Base-by-base conservation (phyloP, 2,113 vertebrate species). In the Ibidorhyncha struthersii region DNA sequence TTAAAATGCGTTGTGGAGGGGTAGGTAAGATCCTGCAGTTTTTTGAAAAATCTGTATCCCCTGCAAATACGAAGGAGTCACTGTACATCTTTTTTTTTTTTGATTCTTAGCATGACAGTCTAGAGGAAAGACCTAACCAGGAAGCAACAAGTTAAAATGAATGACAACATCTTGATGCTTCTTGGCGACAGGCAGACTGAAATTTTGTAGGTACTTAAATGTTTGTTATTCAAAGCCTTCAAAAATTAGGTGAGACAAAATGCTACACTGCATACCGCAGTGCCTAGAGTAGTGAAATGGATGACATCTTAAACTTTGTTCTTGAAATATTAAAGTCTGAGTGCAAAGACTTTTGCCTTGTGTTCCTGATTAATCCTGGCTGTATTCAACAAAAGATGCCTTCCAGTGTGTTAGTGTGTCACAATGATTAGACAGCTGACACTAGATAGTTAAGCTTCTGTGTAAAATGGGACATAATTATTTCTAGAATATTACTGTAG, bases 1-100 rank as follows among this genome's bases (percentile, higher is more conserved):
- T 83, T 38, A 45, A 81, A 81, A 26, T 10, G 3, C 13, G 21
- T 6, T 0, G 0, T 92, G 45, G 17, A 74, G 59, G 62, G 16
- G 14, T 47, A 82, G 36, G 23, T 45, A n/a, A 49, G 78, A 63
- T 67, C 26, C 26, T 92, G 23, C 16, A 70, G 6, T 20, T 84
- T 87, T 34, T 50, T 27, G 2, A 8, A 83, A 86, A 73, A 76
- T 47, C 17, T 55, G 0, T 77, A 12, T 69, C 6, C 22, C 78
- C 58, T 94, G 45, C 20, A 95, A 83, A 52, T 45, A 14, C 32
- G 71, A 52, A 55, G 38, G 29, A 65, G 26, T 67, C 90, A 20
- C 6, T 70, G 20, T 53, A 55, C 3, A 11, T 63, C 2, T 59
- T 38, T 49, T 36, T 45, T 45, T 40, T 45, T 55, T 82, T 47